These are phyloP conservation scores for Perca schrenkii DNA, from an alignment of 2,113 vertebrate genomes.

Conservation along the genomic window DNA sequence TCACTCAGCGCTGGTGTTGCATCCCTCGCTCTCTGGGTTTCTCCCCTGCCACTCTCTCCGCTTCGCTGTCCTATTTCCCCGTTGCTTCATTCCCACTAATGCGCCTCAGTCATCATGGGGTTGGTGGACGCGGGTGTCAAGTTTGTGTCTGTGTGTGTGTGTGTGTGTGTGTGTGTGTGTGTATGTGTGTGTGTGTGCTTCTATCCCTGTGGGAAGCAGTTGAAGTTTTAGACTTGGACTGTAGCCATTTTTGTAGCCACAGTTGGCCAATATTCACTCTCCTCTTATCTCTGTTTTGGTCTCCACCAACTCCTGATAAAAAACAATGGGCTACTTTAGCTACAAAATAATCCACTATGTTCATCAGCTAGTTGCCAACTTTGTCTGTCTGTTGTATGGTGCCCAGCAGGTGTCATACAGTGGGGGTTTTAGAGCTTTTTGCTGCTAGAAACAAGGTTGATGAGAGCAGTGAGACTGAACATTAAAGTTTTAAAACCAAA, in stretches of 20 bases:
- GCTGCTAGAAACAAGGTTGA: not conserved
- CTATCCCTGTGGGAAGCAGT: not conserved
- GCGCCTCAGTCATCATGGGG: conserved; percentile 20
- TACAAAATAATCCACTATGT: not conserved
- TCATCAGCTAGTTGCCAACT: not conserved
- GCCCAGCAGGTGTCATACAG: not conserved
- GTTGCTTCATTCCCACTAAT: conserved; percentile 46
- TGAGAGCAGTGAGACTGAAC: not conserved
- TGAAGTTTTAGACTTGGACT: conserved; percentile 18
- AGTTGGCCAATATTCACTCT: not conserved
- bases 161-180: conserved; percentile 6
- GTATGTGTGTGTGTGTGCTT: not conserved
- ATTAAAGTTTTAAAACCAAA: not conserved
- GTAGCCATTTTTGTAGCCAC: not conserved
- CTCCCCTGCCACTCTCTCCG: conserved; percentile 4
- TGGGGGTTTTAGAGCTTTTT: not conserved
- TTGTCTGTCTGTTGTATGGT: not conserved
- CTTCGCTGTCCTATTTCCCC: conserved; percentile 21
- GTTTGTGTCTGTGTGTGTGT: conserved; percentile 11
- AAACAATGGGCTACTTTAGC: not conserved
- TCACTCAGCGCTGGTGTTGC: conserved; percentile 73
- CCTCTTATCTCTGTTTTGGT: not conserved
- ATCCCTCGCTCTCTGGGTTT: conserved; percentile 53
- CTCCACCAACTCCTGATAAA: not conserved
- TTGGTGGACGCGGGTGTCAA: conserved; percentile 35